Conservation (phyloP, 2,113 vertebrate species). For the Rhipidura dahli region DNA sequence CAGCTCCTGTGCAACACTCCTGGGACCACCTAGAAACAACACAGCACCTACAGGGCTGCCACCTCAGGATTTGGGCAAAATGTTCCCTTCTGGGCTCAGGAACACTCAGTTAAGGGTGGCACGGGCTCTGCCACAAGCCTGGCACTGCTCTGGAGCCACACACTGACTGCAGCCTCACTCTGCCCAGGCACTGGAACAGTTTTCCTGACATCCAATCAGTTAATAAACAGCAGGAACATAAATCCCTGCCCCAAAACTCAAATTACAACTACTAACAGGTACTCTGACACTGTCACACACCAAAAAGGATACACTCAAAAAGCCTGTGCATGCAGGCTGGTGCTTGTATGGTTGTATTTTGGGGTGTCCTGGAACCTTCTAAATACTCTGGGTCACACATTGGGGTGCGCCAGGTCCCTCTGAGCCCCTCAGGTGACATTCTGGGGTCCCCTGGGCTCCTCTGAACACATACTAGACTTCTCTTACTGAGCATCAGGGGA, state of each 20-base stretch:
- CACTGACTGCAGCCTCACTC: not conserved
- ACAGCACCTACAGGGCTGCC: not conserved
- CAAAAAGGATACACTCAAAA: not conserved
- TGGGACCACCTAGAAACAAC: accelerated
- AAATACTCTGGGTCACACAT: not conserved
- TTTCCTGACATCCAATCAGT: not conserved
- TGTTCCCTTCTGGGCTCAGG: not conserved
- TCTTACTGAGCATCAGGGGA: not conserved
- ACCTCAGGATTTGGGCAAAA: not conserved
- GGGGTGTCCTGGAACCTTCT: not conserved
- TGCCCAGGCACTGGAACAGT: not conserved
- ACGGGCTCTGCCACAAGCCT: not conserved
- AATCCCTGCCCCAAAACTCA: not conserved
- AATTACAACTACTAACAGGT: not conserved
- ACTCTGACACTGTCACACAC: not conserved
- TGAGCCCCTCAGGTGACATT: not conserved
- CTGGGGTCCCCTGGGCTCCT: not conserved
- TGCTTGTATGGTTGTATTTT: not conserved
- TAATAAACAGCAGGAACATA: not conserved
- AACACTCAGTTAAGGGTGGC: accelerated
- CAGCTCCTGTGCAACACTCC: not conserved
- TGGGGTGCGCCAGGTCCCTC: not conserved
- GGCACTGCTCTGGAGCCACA: not conserved
- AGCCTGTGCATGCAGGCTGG: not conserved
- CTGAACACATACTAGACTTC: not conserved